Conservation (phyloP, 2,888 invertebrate genomes). For the Fragum sueziense region DNA sequence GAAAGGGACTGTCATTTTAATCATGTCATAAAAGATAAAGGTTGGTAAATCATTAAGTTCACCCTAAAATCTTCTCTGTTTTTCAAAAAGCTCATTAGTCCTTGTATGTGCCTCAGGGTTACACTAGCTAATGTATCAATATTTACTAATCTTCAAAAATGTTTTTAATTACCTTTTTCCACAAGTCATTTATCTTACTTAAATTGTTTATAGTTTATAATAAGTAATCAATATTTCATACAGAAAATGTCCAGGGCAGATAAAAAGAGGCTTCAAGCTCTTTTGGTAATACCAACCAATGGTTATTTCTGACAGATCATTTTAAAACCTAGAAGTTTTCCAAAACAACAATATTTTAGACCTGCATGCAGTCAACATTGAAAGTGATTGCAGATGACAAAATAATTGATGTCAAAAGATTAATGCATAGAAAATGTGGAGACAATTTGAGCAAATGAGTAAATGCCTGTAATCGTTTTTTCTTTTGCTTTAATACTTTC, state of each 20-base stretch:
- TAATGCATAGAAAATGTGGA: too few relatives aligned
- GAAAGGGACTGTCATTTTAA: not conserved
- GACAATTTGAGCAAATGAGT: too few relatives aligned
- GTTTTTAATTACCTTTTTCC: slow-evolving; percentile 21
- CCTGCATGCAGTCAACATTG: too few relatives aligned
- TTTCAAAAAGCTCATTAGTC: slow-evolving; percentile 19
- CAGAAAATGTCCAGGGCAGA: not conserved
- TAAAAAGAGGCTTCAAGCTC: not conserved
- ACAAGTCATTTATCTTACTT: slow-evolving; percentile 27
- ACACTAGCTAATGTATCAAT: slow-evolving; percentile 16
- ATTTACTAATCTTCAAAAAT: slow-evolving; percentile 25
- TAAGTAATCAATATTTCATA: slow-evolving; percentile 19
- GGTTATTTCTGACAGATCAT: too few relatives aligned
- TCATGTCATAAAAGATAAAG: not conserved
- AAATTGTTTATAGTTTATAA: slow-evolving; percentile 24
- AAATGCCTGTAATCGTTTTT: too few relatives aligned
- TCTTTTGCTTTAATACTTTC: too few relatives aligned
- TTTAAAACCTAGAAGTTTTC: too few relatives aligned
- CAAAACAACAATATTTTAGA: too few relatives aligned
- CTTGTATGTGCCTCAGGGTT: slow-evolving; percentile 8
- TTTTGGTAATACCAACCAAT: too few relatives aligned
- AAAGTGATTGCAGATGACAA: too few relatives aligned
- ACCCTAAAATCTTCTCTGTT: not conserved
- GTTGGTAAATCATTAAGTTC: not conserved
- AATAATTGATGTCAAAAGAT: too few relatives aligned